Evolutionary conservation across 2,888 invertebrate genomes (phyloP).

Genomic region (Dicyrtomina minuta): DNA sequence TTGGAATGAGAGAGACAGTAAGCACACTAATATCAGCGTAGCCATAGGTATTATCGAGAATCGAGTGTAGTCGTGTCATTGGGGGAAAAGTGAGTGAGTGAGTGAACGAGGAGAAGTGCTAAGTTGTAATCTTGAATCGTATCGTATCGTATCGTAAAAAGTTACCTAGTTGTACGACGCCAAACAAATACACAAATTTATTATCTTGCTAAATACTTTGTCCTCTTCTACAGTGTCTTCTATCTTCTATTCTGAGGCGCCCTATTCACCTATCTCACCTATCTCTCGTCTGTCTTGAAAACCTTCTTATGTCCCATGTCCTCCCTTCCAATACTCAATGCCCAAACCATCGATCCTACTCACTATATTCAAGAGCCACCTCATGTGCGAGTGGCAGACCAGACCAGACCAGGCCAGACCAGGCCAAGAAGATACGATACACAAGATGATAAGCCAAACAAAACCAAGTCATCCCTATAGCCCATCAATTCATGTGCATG

Average conservation of each 20-base stretch:
- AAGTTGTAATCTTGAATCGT: too few relatives aligned
- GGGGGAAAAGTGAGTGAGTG: too few relatives aligned
- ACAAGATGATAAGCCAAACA: neutral
- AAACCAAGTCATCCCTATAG: neutral
- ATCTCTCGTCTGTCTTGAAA: neutral
- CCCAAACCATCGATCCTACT: too few relatives aligned
- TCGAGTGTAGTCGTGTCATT: too few relatives aligned
- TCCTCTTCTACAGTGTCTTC: neutral
- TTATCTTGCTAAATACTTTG: slow-evolving; percentile 23
- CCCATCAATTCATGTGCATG: slow-evolving; percentile 1
- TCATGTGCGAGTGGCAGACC: too few relatives aligned
- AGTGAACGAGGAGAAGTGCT: too few relatives aligned
- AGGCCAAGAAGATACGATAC: neutral
- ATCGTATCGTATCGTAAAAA: too few relatives aligned
- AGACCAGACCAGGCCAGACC: too few relatives aligned
- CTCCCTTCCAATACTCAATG: too few relatives aligned
- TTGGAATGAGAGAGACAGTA: neutral
- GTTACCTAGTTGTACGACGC: too few relatives aligned
- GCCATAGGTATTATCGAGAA: neutral
- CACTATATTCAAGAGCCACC: too few relatives aligned
- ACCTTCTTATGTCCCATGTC: neutral
- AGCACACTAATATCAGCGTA: neutral
- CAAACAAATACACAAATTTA: neutral
- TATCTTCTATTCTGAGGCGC: neutral
- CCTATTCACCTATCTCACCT: neutral